These are phyloP conservation scores for Jaculus jaculus DNA, from an alignment of 2,113 vertebrate species.

Conservation along the genomic window DNA sequence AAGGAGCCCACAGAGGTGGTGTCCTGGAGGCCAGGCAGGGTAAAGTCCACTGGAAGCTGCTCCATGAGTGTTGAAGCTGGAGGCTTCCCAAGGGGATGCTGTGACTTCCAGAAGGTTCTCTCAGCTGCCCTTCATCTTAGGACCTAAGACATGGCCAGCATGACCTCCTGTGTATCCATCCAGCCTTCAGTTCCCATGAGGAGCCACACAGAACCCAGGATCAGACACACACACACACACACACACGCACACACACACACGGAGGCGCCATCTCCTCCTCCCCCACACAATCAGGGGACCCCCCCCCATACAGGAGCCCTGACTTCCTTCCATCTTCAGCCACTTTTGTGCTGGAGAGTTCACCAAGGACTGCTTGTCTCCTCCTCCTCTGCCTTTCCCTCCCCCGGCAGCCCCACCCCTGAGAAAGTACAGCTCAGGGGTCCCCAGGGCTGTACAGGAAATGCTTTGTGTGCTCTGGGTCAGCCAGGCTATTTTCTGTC, in stretches of 20 bases:
- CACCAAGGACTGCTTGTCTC: background rate
- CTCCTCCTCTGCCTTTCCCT: background rate
- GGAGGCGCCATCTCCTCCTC: fast-evolving
- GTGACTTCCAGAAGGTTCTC: background rate
- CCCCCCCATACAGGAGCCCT: no score
- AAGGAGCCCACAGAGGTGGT: background rate
- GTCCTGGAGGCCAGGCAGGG: background rate
- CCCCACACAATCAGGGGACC: no score
- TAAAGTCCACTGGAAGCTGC: background rate
- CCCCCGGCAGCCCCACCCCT: conserved; percentile 66
- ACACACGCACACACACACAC: no score
- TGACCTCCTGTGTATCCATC: background rate
- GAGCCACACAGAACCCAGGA: background rate
- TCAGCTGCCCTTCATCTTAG: background rate
- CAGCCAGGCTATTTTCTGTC: conserved; percentile 79
- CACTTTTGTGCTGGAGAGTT: background rate
- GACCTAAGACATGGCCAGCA: background rate
- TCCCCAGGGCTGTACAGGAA: conserved; percentile 79
- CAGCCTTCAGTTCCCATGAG: background rate
- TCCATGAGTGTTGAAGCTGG: background rate
- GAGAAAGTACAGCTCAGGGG: conserved; percentile 74
- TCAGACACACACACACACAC: background rate
- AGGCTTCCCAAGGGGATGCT: background rate
- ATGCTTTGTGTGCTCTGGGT: conserved; percentile 66
- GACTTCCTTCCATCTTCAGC: background rate